Base-by-base conservation (phyloP, 92 coral and sea anemone species). In the Galaxea fascicularis region DNA sequence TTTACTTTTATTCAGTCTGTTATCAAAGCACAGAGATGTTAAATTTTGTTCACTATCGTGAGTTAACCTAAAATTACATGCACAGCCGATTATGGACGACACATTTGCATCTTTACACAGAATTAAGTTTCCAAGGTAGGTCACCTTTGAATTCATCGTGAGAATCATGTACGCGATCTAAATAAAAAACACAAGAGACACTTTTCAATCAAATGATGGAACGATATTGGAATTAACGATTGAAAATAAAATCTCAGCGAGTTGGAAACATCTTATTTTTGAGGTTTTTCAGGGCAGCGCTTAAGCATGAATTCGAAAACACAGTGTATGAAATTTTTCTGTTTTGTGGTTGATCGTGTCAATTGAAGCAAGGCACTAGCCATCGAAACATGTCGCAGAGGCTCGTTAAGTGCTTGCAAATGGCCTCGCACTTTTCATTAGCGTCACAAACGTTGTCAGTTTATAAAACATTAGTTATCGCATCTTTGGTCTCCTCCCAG, bases 391-490 rank as follows among this genome's bases (percentile, higher is more conserved):
- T 62, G 67, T 58, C 65, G 21, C 68, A 39, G 13, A 72, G 41
- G 31, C 41, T 71, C 78, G 57, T 71, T 71, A 82, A 82, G 84
- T 71, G 71, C 77, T 82, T 82, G 86, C 86, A 82, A 82, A 82
- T 71, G 86, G 78, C 45, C 71, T 77, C 66, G 6, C 70, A 57
- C 86, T 39, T 80, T 81, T 82, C 86, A 82, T 82, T 82, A 82
- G 71, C 54, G 86, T 82, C 86, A 82, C 86, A 68, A 74, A 87
- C 58, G 90, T 86, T 92, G 95, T 84, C 97, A 93, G 93, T 92
- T 92, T 84, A 86, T 89, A 77, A 92, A 90, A 85, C 92, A 94
- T 94, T 89, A 89, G 90, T 80, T 91, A 94, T 92, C 91, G 45
- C 90, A 73, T 80, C 63, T 92, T 39, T 53, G 85, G 89, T 90